Evolutionary conservation across 2,888 invertebrate species (phyloP), one percentile per base, ranked within the genome.

Genomic region (Ypsolopha sequella): DNA sequence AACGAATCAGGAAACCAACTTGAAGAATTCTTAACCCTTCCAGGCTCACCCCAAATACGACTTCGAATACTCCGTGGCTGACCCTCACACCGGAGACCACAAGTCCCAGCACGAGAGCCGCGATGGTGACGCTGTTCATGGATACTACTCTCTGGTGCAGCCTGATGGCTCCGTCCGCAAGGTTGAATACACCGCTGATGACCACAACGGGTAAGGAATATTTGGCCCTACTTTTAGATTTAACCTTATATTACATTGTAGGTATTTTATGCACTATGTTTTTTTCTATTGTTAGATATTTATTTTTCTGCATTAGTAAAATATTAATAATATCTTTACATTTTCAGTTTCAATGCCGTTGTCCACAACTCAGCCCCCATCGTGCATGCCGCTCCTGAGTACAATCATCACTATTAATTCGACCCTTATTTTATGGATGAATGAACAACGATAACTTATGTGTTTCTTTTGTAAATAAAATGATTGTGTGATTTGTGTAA

Each of bases 101-200:
- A 88, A 88, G 68, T 71, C 77, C 10, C 87, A 87, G 69, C 85
- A 87, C 59, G 89, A 89, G 68, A 68, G 66, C 58, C 78, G 84
- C 58, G 88, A 88, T 57, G 88, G 88, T 36, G 88, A 88, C 62
- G 75, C 69, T 14, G 88, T 88, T 24, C 86, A 88, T 58, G 88
- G 88, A 13, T 70, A 63, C 60, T 87, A 88, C 73, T 80, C 82
- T 2, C 70, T 88, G 51, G 77, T 87, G 50, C 87, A 88, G 66
- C 86, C 88, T 51, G 88, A 88, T 56, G 88, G 88, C 57, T 85
- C 86, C 60, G 74, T 82, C 49, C 84, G 88, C 59, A 84, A 85
- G 56, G 89, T 89, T 53, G 80, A 88, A 54, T 89, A 89, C 74
- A 81, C 85, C 55, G 87, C 88, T 60, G 87, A 88, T 55, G 88